These are phyloP conservation scores for Lepisosteus osseus DNA, from an alignment of 2,113 vertebrate genomes.

Conservation along the genomic window DNA sequence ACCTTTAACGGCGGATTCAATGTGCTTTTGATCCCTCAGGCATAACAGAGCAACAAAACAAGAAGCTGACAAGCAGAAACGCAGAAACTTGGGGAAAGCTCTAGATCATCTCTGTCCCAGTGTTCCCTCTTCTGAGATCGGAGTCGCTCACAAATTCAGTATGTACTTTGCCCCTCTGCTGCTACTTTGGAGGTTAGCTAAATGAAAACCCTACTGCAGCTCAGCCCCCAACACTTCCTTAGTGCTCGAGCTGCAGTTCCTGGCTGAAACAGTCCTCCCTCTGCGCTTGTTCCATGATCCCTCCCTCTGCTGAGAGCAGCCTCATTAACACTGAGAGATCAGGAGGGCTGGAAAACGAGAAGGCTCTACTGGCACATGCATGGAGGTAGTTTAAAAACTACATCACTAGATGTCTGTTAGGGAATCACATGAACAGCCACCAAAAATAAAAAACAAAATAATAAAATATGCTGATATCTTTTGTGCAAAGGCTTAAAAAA, in stretches of 20 bases:
- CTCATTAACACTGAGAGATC: neutral
- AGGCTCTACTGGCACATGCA: constrained; percentile 12
- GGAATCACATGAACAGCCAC: neutral
- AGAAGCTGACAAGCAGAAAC: neutral
- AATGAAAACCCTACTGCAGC: constrained; percentile 23
- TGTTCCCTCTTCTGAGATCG: neutral
- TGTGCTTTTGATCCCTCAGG: constrained; percentile 20
- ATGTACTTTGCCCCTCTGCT: constrained; percentile 10
- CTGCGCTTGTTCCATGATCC: constrained; percentile 28
- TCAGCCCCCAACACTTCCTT: constrained; percentile 39
- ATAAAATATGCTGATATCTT: neutral
- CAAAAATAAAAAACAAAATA: neutral
- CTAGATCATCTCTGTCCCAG: constrained; percentile 13
- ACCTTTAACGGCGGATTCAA: constrained; percentile 37
- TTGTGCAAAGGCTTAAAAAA: no score
- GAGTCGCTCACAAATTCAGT: constrained; percentile 2
- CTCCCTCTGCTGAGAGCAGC: constrained; percentile 13
- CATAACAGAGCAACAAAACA: neutral
- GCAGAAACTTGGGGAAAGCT: constrained; percentile 6
- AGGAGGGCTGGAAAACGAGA: constrained; percentile 21
- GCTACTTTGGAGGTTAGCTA: neutral
- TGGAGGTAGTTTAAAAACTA: constrained; percentile 8
- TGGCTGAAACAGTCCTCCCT: constrained; percentile 62
- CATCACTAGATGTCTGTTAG: neutral
- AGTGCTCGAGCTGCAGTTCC: constrained; percentile 52